phyloP scores from a whole-genome alignment of 2,113 vertebrate genomes.

The Mormyrus iriodes region DNA sequence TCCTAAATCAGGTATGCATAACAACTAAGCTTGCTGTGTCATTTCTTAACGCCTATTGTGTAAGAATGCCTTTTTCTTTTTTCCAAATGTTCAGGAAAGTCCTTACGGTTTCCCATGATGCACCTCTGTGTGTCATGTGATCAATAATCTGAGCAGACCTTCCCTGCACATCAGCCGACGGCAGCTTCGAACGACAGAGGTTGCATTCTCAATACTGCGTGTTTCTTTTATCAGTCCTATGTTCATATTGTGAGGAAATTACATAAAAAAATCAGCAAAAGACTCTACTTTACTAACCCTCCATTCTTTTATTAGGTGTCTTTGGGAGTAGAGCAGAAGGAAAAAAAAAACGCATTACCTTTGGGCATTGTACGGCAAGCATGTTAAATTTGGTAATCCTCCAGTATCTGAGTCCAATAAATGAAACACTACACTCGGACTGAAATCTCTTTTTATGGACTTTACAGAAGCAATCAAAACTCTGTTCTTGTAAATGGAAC shows the following conservation, averaged over 20 bases:
- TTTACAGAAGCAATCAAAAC: slow-evolving; percentile 25
- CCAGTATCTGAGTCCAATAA: slow-evolving; percentile 22
- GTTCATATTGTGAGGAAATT: slow-evolving; percentile 12
- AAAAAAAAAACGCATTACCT: slow-evolving; percentile 16
- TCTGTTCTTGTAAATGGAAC: slow-evolving; percentile 22
- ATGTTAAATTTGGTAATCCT: slow-evolving; percentile 26
- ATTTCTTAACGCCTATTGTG: neutral
- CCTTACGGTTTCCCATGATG: neutral
- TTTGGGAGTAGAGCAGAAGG: neutral
- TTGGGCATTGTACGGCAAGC: slow-evolving; percentile 7
- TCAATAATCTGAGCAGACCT: neutral
- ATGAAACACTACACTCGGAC: slow-evolving; percentile 19
- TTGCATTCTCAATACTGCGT: neutral
- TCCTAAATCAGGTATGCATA: neutral
- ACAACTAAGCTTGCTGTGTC: neutral
- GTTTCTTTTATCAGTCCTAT: neutral
- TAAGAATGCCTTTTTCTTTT: neutral
- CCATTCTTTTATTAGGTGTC: slow-evolving; percentile 13
- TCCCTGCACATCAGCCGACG: neutral
- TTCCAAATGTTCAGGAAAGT: neutral
- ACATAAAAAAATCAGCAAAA: neutral
- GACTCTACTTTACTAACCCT: neutral
- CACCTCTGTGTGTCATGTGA: neutral
- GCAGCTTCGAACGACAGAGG: neutral
- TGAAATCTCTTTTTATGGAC: slow-evolving; percentile 25